Conservation (phyloP, 2,113 vertebrate species). For the Anolis carolinensis region DNA sequence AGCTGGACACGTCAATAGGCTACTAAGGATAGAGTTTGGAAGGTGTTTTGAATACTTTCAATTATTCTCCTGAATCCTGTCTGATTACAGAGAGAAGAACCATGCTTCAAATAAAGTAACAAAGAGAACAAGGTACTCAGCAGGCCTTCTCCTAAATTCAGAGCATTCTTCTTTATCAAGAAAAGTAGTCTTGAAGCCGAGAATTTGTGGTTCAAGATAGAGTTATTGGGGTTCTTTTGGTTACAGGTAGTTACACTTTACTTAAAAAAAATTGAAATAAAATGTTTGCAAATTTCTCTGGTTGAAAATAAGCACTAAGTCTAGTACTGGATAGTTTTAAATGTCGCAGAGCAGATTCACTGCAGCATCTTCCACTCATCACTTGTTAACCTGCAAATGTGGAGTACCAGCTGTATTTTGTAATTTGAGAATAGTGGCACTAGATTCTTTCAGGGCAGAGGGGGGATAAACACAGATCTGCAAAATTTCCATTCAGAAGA, state of each 20-base stretch:
- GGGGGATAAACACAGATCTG: background rate
- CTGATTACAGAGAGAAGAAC: background rate
- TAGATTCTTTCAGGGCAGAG: too few species aligned
- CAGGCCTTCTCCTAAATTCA: background rate
- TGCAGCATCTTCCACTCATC: too few species aligned
- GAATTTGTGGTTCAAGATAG: background rate
- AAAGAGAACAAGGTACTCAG: background rate
- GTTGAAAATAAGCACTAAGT: background rate
- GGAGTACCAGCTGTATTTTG: background rate
- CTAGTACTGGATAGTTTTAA: constrained; percentile 39
- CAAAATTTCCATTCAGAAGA: background rate
- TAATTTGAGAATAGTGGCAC: background rate
- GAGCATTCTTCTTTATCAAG: background rate
- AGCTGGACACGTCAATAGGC: background rate
- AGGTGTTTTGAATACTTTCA: background rate
- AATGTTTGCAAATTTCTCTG: constrained; percentile 28
- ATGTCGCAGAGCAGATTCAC: constrained; percentile 13
- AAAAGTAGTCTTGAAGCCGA: background rate
- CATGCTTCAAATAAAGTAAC: background rate
- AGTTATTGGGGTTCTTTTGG: constrained; percentile 37
- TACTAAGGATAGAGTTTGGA: background rate
- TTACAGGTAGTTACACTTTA: constrained; percentile 21
- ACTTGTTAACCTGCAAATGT: too few species aligned
- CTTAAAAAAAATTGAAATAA: constrained; percentile 56
- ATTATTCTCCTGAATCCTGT: background rate